phyloP scores from a whole-genome alignment of 2,888 invertebrate genomes.

The Eudemis profundana region DNA sequence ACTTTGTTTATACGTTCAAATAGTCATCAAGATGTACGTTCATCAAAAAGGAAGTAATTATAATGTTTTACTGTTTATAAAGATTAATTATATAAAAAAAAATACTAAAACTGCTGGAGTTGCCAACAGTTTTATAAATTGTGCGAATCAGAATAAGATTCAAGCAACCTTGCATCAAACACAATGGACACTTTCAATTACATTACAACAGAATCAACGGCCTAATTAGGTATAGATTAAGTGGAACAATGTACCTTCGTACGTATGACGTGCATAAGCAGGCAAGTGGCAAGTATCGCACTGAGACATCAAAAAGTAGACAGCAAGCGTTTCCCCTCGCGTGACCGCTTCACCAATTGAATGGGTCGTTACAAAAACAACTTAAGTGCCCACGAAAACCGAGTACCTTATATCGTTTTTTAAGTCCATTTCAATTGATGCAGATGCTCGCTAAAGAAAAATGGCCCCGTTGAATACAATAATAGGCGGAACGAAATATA shows the following conservation, averaged over 20 bases:
- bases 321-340: constrained; percentile 57
- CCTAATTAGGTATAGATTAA: constrained; percentile 27
- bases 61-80: too few relatives aligned
- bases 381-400: constrained; percentile 1
- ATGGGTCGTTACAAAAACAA: constrained; percentile 10
- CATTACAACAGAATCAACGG: not conserved
- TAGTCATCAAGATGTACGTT: too few relatives aligned
- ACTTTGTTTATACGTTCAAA: not conserved
- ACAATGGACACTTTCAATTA: not conserved
- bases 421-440: constrained; percentile 23
- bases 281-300: constrained; percentile 32
- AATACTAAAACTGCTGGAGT: not conserved
- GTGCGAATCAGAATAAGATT: not conserved
- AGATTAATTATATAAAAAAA: too few relatives aligned
- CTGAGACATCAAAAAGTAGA: constrained; percentile 49
- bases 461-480: constrained; percentile 37
- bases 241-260: constrained; percentile 13
- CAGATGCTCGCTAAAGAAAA: constrained; percentile 32
- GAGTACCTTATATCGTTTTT: constrained; percentile 13
- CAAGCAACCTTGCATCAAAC: not conserved
- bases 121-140: not conserved
- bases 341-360: constrained; percentile 59
- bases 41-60: too few relatives aligned
- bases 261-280: constrained; percentile 23
- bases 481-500: constrained; percentile 54